A percentile compares a stretch with the other conserved stretches of the same genome.
Conservation (phyloP, 2,888 invertebrate genomes). For the Psylliodes chrysocephalus region DNA sequence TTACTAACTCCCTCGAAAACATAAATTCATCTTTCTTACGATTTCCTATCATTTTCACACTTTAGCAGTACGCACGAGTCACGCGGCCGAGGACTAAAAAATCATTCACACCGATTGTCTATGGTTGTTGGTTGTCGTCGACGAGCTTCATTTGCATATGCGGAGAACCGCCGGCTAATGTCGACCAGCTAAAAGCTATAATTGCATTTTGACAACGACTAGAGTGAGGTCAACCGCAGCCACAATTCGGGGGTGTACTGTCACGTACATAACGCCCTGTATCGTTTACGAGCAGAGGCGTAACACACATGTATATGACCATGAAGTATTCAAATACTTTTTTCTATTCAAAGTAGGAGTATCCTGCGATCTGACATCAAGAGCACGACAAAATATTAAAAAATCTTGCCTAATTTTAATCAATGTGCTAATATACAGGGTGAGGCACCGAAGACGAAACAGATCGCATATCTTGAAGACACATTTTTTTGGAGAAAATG, state of each 20-base stretch:
- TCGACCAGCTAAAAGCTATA: constrained; percentile 43
- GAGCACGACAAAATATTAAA: too few relatives aligned
- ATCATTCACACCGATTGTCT: constrained; percentile 11
- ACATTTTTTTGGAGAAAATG: too few relatives aligned
- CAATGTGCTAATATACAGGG: too few relatives aligned
- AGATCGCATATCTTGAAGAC: too few relatives aligned
- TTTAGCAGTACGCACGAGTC: neutral
- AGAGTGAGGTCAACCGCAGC: constrained; percentile 47
- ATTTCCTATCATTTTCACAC: constrained; percentile 10
- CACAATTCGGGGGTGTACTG: constrained; percentile 40
- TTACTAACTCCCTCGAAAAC: neutral
- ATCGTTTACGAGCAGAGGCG: neutral
- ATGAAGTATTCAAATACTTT: too few relatives aligned
- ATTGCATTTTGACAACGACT: constrained; percentile 50
- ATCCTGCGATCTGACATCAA: too few relatives aligned
- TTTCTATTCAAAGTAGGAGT: too few relatives aligned
- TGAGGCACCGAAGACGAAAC: too few relatives aligned
- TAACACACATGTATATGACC: too few relatives aligned
- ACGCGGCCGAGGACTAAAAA: neutral
- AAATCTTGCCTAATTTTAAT: too few relatives aligned
- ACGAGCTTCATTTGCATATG: constrained; percentile 28
- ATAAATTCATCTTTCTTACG: neutral
- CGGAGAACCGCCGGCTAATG: constrained; percentile 9
- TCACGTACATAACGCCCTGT: constrained; percentile 20
- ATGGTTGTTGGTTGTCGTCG: constrained; percentile 12